phyloP scores from a whole-genome alignment of 2,113 vertebrate species.

The Uropsilus gracilis region DNA sequence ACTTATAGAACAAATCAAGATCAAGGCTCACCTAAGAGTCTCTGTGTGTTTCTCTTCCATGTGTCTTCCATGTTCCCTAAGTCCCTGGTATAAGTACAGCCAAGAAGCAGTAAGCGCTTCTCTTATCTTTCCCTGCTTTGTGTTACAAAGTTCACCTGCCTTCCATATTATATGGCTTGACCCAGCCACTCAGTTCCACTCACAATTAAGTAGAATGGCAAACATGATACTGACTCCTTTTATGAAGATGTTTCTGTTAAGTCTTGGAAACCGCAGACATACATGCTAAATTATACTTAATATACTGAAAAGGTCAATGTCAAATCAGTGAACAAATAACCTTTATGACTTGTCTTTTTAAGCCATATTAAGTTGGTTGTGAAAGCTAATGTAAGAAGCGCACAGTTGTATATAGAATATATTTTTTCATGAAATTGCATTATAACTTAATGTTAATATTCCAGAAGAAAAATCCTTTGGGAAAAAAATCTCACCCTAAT shows the following conservation, averaged over 20 bases:
- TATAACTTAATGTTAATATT: conserved; percentile 21
- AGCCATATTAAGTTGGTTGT: conserved; percentile 20
- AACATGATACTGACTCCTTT: too few species aligned
- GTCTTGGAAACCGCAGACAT: not conserved
- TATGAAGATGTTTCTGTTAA: not conserved
- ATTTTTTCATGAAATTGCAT: not conserved
- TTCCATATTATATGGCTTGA: too few species aligned
- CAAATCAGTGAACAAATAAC: not conserved
- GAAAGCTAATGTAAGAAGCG: not conserved
- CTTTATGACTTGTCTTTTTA: not conserved
- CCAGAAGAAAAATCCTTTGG: conserved; percentile 16
- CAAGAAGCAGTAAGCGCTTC: too few species aligned
- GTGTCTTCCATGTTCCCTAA: too few species aligned
- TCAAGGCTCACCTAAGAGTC: too few species aligned
- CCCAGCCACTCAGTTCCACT: too few species aligned
- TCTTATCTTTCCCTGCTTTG: too few species aligned
- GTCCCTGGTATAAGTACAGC: too few species aligned
- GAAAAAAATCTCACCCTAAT: not conserved
- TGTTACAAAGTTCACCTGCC: too few species aligned
- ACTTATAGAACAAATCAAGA: too few species aligned
- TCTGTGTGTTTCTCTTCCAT: too few species aligned
- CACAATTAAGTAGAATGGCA: too few species aligned
- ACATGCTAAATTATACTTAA: conserved; percentile 31
- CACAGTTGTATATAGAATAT: not conserved
- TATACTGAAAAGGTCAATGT: not conserved